A percentile compares a stretch with the other conserved stretches of the same genome.
Conservation (phyloP, 2,797 vertebrate genomes). For the Microchirus variegatus region DNA sequence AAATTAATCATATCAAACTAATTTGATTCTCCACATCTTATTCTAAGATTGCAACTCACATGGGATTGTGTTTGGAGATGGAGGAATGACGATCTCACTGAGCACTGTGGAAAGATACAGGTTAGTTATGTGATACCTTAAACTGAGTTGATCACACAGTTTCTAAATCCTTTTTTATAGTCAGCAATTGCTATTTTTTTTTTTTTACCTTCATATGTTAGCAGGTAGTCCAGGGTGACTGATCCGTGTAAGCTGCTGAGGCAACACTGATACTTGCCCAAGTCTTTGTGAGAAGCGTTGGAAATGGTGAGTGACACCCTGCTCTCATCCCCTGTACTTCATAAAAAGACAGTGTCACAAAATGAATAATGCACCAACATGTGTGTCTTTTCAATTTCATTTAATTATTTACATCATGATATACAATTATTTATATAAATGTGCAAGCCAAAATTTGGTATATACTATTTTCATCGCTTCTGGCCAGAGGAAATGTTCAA, state of each 20-base stretch:
- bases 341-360: slow-evolving; percentile 40
- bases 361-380: neutral
- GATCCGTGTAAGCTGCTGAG: slow-evolving; percentile 83
- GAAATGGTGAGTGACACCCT: slow-evolving; percentile 84
- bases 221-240: slow-evolving; percentile 85
- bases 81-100: slow-evolving; percentile 84
- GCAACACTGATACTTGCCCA: slow-evolving; percentile 90
- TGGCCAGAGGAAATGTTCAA: too few species aligned
- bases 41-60: slow-evolving; percentile 51
- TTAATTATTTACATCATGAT: too few species aligned
- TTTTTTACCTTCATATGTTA: slow-evolving; percentile 90
- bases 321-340: slow-evolving; percentile 89
- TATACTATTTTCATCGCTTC: too few species aligned
- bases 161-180: neutral
- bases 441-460: too few species aligned
- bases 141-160: neutral
- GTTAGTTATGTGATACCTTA: too few species aligned
- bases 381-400: too few species aligned
- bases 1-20: too few species aligned
- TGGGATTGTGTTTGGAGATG: slow-evolving; percentile 52
- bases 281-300: slow-evolving; percentile 87
- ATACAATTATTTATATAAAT: too few species aligned
- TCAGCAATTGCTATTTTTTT: too few species aligned
- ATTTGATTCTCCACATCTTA: too few species aligned
- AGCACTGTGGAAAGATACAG: slow-evolving; percentile 77